Base-by-base conservation (phyloP, 2,888 invertebrate genomes). In the Eupithecia centaureata region DNA sequence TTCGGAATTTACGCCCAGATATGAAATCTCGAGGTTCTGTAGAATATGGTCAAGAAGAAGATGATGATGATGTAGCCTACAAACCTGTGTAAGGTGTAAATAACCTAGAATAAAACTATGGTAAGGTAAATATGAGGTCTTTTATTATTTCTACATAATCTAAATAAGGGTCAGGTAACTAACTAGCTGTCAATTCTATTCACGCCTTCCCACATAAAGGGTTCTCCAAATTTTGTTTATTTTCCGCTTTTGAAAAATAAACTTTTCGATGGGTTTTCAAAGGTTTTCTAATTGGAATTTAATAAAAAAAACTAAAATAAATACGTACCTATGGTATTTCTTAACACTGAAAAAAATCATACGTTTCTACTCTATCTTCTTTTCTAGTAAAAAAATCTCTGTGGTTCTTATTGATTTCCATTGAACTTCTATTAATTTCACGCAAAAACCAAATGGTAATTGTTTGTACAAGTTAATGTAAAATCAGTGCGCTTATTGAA, bases 61-160 rank as follows among this genome's bases (percentile, higher is more conserved):
- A 85, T 35, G 84, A 85, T 62, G 81, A 85, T 7, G 76, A 71
- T 59, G 69, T 80, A 61, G 70, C 79, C 12, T 82, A 84, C 76
- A 85, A 79, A 67, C 81, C 82, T 42, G 77, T 85, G 61, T 84
- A 77, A 80, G 61, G 63, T 66, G 52, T 57, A 57, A 56, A 57
- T 57, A 22, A 32, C n/a, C 32, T 30, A 57, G 54, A 57, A 13
- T n/a, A 13, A n/a, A 60, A 33, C n/a, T 35, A 59, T 38, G 18
- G 25, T 25, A 58, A 33, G 30, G 52, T 27, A 30, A 30, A 30
- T 56, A 32, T 13, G 18, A 22, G 54, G 10, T 33, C 3, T 28
- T 56, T 56, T 15, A 56, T 52, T 52, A 5, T 15, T 27, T 25
- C n/a, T n/a, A n/a, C n/a, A n/a, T n/a, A n/a, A n/a, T 38, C n/a